Percentiles rank a stretch among this genome's conserved stretches.
phyloP scores from a whole-genome alignment of 2,113 vertebrate genomes.

The Hydropotes inermis region DNA sequence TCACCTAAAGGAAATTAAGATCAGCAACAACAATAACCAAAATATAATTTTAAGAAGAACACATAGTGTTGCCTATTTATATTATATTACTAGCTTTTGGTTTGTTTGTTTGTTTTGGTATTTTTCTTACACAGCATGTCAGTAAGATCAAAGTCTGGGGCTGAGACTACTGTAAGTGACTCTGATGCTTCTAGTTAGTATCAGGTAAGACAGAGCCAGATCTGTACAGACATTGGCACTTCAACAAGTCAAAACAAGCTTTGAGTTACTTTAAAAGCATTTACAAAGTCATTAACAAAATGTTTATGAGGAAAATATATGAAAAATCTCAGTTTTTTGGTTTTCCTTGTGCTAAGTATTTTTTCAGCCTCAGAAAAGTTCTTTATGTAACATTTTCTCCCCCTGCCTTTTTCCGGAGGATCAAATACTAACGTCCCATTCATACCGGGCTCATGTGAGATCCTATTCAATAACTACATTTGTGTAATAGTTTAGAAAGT shows the following conservation, averaged over 20 bases:
- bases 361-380: conserved; percentile 2
- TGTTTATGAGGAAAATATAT: background rate
- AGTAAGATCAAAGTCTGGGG: background rate
- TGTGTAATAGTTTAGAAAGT: background rate
- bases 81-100: background rate
- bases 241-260: background rate
- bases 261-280: background rate
- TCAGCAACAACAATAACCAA: background rate
- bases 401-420: background rate
- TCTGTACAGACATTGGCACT: background rate
- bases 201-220: background rate
- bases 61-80: background rate
- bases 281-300: background rate
- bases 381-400: background rate
- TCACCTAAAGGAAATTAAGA: background rate
- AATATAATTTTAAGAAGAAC: background rate
- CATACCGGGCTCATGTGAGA: background rate
- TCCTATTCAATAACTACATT: background rate
- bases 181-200: background rate
- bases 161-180: background rate
- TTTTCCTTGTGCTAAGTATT: background rate
- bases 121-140: background rate
- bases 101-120: background rate
- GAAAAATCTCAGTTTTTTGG: background rate
- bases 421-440: background rate